Percentiles rank a stretch among this genome's conserved stretches.
phyloP scores from a whole-genome alignment of 2,113 vertebrate species.

The Anolis sagrei region DNA sequence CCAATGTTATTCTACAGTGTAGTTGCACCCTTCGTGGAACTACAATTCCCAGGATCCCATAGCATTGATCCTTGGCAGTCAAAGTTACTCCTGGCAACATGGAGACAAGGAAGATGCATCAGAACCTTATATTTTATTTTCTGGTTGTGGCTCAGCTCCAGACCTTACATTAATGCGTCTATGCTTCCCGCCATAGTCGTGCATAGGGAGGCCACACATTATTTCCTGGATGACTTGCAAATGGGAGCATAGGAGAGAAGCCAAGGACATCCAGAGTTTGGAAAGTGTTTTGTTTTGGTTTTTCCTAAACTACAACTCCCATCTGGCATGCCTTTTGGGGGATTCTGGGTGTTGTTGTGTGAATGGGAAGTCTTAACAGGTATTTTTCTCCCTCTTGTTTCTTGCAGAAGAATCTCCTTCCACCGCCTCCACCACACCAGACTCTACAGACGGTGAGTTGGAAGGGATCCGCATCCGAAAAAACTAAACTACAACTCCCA shows the following conservation, averaged over 20 bases:
- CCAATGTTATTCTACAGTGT: too few species aligned
- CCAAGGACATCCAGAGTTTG: too few species aligned
- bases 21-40: too few species aligned
- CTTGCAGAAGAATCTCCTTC: constrained; percentile 75
- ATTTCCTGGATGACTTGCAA: neutral
- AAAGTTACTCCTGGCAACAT: too few species aligned
- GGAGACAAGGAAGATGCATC: too few species aligned
- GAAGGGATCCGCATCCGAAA: too few species aligned
- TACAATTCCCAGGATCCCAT: too few species aligned
- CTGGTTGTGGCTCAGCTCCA: neutral
- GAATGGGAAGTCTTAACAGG: too few species aligned
- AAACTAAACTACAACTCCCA: too few species aligned
- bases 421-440: constrained; percentile 75
- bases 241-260: neutral
- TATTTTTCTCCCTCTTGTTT: neutral
- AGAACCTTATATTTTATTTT: too few species aligned
- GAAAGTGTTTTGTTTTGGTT: neutral
- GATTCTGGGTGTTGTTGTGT: neutral
- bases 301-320: neutral
- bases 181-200: neutral
- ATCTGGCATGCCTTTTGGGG: neutral
- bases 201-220: too few species aligned
- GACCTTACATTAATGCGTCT: neutral
- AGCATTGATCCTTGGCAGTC: too few species aligned
- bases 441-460: constrained; percentile 78